Evolutionary conservation across 2,888 invertebrate species (phyloP).

Genomic region (Heliothis peltigera): DNA sequence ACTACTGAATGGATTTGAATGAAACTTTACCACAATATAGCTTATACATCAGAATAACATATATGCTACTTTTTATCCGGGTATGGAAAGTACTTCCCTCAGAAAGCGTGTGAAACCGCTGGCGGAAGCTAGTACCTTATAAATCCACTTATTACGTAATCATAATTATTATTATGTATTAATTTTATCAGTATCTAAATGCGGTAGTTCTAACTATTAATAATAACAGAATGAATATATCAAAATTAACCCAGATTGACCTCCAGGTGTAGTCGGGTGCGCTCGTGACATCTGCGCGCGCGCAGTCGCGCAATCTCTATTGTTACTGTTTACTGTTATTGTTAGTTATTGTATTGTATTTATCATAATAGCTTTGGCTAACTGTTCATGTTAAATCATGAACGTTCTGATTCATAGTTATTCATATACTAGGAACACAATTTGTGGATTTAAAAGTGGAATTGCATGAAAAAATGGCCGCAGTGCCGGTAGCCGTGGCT

Average conservation of each 20-base stretch:
- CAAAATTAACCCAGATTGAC: slow-evolving; percentile 61
- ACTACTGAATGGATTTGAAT: no score
- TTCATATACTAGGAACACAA: slow-evolving; percentile 1
- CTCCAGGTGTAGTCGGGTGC: slow-evolving; percentile 62
- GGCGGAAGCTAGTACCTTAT: no score
- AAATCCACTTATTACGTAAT: no score
- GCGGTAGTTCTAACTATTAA: not conserved
- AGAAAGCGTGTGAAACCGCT: no score
- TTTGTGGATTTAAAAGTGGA: not conserved
- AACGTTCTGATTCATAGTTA: slow-evolving; percentile 22
- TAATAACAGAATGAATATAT: slow-evolving; percentile 32
- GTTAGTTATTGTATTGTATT: slow-evolving; percentile 60
- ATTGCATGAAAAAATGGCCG: not conserved
- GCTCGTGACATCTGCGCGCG: slow-evolving; percentile 67
- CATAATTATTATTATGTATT: no score
- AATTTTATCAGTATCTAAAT: not conserved
- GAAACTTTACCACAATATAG: no score
- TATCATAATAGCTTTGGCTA: slow-evolving; percentile 59
- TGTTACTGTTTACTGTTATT: slow-evolving; percentile 68
- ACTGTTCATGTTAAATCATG: slow-evolving; percentile 40
- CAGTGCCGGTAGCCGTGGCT: no score
- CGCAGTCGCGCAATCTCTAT: slow-evolving; percentile 62
- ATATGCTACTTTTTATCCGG: no score
- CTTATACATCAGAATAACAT: no score
- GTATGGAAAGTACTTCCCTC: no score